These are phyloP conservation scores for Eulimnadia texana DNA, from an alignment of 1,140 invertebrate genomes.

Conservation along the genomic window DNA sequence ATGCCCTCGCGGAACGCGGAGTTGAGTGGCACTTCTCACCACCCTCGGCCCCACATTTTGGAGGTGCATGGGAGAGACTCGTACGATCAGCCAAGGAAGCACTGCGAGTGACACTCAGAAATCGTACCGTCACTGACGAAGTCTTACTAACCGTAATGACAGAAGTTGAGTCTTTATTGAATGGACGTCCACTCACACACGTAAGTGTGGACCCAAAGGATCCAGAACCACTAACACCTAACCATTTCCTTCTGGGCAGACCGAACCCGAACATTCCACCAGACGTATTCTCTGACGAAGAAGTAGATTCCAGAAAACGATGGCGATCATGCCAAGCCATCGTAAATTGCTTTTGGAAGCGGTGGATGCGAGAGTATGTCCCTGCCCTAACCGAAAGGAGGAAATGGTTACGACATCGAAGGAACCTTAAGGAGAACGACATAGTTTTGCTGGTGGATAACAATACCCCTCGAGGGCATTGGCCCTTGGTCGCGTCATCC, in stretches of 20 bases:
- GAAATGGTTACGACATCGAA: constrained; percentile 10
- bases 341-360: constrained; percentile 13
- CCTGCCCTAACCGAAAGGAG: constrained; percentile 11
- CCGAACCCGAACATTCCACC: constrained; percentile 1
- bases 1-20: constrained; percentile 1
- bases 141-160: constrained; percentile 13
- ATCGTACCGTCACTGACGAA: constrained; percentile 10
- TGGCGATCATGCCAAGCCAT: constrained; percentile 15
- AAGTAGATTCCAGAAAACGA: neutral
- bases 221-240: constrained; percentile 2
- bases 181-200: constrained; percentile 11
- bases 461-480: constrained; percentile 1
- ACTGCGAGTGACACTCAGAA: constrained; percentile 13
- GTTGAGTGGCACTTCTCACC: constrained; percentile 13
- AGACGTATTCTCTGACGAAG: constrained; percentile 5
- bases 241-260: constrained; percentile 12
- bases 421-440: constrained; percentile 7
- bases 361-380: constrained; percentile 15
- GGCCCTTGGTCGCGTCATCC: neutral
- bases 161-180: constrained; percentile 5
- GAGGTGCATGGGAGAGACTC: constrained; percentile 16
- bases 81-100: constrained; percentile 15
- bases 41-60: constrained; percentile 11
- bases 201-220: constrained; percentile 1
- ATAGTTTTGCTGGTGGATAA: constrained; percentile 11